Percentiles rank a stretch among this genome's conserved stretches.
These are phyloP conservation scores for Conus ventricosus DNA, from an alignment of 1,140 invertebrate species.

Conservation along the genomic window DNA sequence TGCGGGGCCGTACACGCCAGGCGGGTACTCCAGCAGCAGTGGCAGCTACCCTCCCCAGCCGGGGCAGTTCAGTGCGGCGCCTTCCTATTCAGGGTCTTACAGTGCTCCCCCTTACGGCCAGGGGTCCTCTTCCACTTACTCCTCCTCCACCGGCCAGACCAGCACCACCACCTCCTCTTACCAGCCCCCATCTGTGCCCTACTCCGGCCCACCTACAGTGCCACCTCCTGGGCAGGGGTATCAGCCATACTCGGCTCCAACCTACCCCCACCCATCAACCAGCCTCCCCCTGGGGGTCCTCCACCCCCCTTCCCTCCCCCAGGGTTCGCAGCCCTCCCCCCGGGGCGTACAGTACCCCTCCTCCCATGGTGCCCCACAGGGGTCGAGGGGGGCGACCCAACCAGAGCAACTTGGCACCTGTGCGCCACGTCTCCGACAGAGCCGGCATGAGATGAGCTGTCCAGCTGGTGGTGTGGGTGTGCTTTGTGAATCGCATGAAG, in stretches of 20 bases:
- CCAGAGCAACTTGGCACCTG: slow-evolving; percentile 4
- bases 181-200: slow-evolving; percentile 28
- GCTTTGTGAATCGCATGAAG: no score
- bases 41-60: slow-evolving; percentile 18
- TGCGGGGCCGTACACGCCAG: slow-evolving; percentile 33
- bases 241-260: neutral
- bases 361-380: neutral
- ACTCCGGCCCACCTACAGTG: slow-evolving; percentile 15
- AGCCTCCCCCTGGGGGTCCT: slow-evolving; percentile 37
- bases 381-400: neutral
- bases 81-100: slow-evolving; percentile 2
- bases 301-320: slow-evolving; percentile 36
- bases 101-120: slow-evolving; percentile 26
- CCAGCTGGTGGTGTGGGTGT: neutral
- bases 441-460: neutral
- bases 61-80: slow-evolving; percentile 36
- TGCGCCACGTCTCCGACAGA: neutral
- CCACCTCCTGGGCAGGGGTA: slow-evolving; percentile 28
- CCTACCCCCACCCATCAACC: slow-evolving; percentile 22
- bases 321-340: slow-evolving; percentile 28
- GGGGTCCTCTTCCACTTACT: slow-evolving; percentile 5
- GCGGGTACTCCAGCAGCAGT: slow-evolving; percentile 13
- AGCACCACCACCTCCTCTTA: slow-evolving; percentile 12
- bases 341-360: neutral
- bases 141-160: neutral